Evolutionary conservation across 2,797 vertebrate genomes (phyloP), one percentile per base, ranked within the genome.

Genomic region (Margarornis squamiger): DNA sequence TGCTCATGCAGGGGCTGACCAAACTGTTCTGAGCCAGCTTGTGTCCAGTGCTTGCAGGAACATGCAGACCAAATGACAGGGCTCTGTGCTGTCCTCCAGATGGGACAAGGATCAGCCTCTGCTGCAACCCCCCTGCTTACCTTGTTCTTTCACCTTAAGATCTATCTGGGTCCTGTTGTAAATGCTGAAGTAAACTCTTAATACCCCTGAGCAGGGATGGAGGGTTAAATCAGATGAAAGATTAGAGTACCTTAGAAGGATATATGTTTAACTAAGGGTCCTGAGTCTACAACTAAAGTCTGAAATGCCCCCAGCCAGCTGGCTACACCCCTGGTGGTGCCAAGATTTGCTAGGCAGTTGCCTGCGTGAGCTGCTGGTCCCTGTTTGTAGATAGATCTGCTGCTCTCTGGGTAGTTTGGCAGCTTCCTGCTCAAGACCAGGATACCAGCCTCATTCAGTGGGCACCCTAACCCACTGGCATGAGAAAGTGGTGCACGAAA

Each of bases 211-310:
- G 67, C 43, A 88, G 49, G 59, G 68, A 49, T 85, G 49, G 61
- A 85, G 23, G 23, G 62, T 72, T 92, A 86, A 86, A 90, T 90
- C 77, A 92, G 54, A 93, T 58, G 79, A 75, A 92, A 93, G 76
- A 72, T 81, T 63, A 66, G 43, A 55, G 58, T 51, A 75, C 76
- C 49, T 84, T 63, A 85, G 80, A n/a, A 65, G 58, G 54, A 90
- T 67, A 61, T 63, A 52, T 77, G 52, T 54, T 75, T 84, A 81
- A 81, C 34, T 84, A 70, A 51, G 54, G 70, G 73, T 84, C 34
- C 41, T 10, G 27, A 68, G 41, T 63, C 66, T 90, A 76, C 82
- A 93, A 59, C 52, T 74, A 2, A 77, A 86, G 61, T 71, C 45
- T 65, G 29, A 80, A 80, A 80, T 65, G 18, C 26, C 58, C 10